phyloP scores from a whole-genome alignment of 2,888 invertebrate species.

The Callosobruchus maculatus region DNA sequence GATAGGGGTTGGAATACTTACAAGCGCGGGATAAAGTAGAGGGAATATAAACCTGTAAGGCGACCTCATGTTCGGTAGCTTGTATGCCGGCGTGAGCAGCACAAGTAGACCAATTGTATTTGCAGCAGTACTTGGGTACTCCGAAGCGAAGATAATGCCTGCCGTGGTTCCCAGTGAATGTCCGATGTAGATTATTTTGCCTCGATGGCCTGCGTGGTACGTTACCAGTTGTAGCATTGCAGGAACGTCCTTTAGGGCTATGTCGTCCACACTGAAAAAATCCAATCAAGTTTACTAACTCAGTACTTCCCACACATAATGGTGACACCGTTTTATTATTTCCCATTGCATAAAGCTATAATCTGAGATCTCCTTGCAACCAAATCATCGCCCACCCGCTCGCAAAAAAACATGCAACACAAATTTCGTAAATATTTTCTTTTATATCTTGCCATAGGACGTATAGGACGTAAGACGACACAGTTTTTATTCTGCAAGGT shows the following conservation, averaged over 20 bases:
- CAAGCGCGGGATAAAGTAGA: slow-evolving; percentile 42
- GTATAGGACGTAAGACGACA: too few relatives aligned
- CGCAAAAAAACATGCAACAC: too few relatives aligned
- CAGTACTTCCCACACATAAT: too few relatives aligned
- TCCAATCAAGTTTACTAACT: too few relatives aligned
- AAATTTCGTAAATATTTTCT: too few relatives aligned
- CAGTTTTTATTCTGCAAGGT: too few relatives aligned
- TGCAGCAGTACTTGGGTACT: slow-evolving; percentile 54
- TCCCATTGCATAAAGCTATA: too few relatives aligned
- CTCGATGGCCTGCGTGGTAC: slow-evolving; percentile 41
- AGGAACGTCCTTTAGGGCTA: slow-evolving; percentile 57
- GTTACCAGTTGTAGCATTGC: slow-evolving; percentile 55
- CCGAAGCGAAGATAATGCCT: slow-evolving; percentile 56
- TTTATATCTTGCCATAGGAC: too few relatives aligned
- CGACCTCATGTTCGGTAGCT: slow-evolving; percentile 55
- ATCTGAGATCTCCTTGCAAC: too few relatives aligned
- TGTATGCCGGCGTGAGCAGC: slow-evolving; percentile 55
- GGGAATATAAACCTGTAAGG: slow-evolving; percentile 64
- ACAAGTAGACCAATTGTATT: slow-evolving; percentile 53
- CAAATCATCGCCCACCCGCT: too few relatives aligned
- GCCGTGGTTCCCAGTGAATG: slow-evolving; percentile 60
- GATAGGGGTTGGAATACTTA: slow-evolving; percentile 25
- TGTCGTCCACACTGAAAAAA: slow-evolving; percentile 57
- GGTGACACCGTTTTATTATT: too few relatives aligned
- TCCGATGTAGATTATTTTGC: slow-evolving; percentile 52